phyloP scores from a whole-genome alignment of 2,888 invertebrate genomes.

The Cheiracanthium punctorium region DNA sequence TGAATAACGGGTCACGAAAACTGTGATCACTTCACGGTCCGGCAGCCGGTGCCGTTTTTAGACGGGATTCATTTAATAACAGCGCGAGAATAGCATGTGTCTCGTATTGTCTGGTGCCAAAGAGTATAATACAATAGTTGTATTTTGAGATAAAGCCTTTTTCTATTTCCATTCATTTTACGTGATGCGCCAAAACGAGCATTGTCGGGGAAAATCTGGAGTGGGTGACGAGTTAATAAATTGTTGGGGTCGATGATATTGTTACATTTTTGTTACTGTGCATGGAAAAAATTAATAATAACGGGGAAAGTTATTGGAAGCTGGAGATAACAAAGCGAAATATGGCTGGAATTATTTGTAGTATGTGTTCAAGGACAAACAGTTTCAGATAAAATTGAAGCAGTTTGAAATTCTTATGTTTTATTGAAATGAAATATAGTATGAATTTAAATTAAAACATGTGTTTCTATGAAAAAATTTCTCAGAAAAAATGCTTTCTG shows the following conservation, averaged over 20 bases:
- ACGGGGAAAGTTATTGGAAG: background rate
- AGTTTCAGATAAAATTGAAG: too few relatives aligned
- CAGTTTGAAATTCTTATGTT: too few relatives aligned
- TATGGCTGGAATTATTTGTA: too few relatives aligned
- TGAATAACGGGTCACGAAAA: constrained; percentile 12
- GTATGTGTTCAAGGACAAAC: too few relatives aligned
- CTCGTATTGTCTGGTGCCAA: background rate
- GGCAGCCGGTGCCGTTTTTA: background rate
- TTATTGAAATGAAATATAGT: too few relatives aligned
- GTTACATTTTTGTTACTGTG: background rate
- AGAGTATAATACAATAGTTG: constrained; percentile 4
- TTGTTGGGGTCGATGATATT: background rate
- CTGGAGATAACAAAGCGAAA: too few relatives aligned
- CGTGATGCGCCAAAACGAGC: background rate
- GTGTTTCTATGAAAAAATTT: too few relatives aligned
- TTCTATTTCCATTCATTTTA: constrained; percentile 1
- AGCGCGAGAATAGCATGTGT: background rate
- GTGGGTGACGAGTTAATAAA: constrained; percentile 11
- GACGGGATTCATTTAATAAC: background rate
- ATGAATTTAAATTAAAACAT: too few relatives aligned
- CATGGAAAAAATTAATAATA: background rate
- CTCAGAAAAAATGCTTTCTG: too few relatives aligned
- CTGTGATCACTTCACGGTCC: constrained; percentile 1
- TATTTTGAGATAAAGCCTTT: background rate
- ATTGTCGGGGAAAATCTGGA: background rate